Evolutionary conservation across 2,888 invertebrate species (phyloP), one percentile per base, ranked within the genome.

Genomic region (Drosophila multiciliata): DNA sequence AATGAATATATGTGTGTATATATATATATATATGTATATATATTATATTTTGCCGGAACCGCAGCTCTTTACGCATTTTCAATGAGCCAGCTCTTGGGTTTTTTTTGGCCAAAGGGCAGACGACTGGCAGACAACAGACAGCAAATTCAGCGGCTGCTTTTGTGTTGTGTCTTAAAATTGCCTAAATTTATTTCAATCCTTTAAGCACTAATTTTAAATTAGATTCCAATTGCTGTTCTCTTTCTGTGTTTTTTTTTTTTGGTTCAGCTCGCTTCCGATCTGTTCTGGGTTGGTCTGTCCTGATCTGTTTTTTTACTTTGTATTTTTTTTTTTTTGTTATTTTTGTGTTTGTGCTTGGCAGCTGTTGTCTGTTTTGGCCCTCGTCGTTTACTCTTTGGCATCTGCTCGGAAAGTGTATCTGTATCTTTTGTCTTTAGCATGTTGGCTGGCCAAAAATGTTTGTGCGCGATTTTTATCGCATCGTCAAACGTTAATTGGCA

Each of bases 121-220:
- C 29, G 20, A 11, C n/a, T 1, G 9, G 2, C 49, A 62, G 36
- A 15, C 36, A 65, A 45, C 58, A 66, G 26, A 4, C 45, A 45
- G 32, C 68, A 63, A 53, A 29, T 29, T 17, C 73, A 75, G 70
- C 83, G 74, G 78, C 75, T 75, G 73, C 69, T 75, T 76, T 75
- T 73, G 73, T 75, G 66, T 40, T 29, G 69, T 71, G 69, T 62
- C 77, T 83, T 73, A 53, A 82, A 82, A 76, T 81, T 83, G 79
- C 76, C 82, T 76, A 80, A 85, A 85, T 87, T 90, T 87, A 90
- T 90, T 78, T 89, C 90, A 88, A 90, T 89, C 90, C 88, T 87
- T 90, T 87, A 84, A 85, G 81, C 85, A 81, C 85, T 84, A 87
- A 89, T 89, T 90, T 90, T 85, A 88, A 88, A 88, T 88, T 88